phyloP scores from a whole-genome alignment of 2,888 invertebrate genomes.

The Bellardia pandia region DNA sequence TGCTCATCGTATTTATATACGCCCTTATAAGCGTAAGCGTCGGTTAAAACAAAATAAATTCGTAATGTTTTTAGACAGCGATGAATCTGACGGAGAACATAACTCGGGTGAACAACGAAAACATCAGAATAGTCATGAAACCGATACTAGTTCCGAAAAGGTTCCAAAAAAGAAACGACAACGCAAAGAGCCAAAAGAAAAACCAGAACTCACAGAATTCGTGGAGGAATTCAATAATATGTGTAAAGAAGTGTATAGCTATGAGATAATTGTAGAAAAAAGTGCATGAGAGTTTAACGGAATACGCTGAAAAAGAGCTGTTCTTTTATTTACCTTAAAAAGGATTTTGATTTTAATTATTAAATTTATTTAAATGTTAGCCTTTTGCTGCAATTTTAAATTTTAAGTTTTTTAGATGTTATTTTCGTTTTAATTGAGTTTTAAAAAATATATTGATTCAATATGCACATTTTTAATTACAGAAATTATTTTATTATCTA shows the following conservation, averaged over 20 bases:
- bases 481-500: background rate
- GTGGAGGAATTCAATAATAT: constrained; percentile 81
- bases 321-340: constrained; percentile 64
- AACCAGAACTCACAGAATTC: constrained; percentile 77
- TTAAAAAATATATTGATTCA: constrained; percentile 73
- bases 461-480: constrained; percentile 61
- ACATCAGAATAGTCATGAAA: constrained; percentile 71
- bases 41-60: constrained; percentile 74
- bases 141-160: constrained; percentile 60
- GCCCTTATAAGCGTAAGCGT: constrained; percentile 78
- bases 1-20: constrained; percentile 79
- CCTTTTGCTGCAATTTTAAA: constrained; percentile 56
- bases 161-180: constrained; percentile 72
- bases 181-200: constrained; percentile 73
- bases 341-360: constrained; percentile 53
- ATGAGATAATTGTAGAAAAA: constrained; percentile 79
- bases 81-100: constrained; percentile 77
- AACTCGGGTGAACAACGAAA: constrained; percentile 63
- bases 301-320: background rate
- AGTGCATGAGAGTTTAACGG: constrained; percentile 11
- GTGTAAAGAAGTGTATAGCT: constrained; percentile 81
- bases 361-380: constrained; percentile 22
- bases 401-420: constrained; percentile 21
- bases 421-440: background rate
- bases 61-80: constrained; percentile 78